These are phyloP conservation scores for Drosophila colorata DNA, from an alignment of 2,888 invertebrate species.

Conservation along the genomic window DNA sequence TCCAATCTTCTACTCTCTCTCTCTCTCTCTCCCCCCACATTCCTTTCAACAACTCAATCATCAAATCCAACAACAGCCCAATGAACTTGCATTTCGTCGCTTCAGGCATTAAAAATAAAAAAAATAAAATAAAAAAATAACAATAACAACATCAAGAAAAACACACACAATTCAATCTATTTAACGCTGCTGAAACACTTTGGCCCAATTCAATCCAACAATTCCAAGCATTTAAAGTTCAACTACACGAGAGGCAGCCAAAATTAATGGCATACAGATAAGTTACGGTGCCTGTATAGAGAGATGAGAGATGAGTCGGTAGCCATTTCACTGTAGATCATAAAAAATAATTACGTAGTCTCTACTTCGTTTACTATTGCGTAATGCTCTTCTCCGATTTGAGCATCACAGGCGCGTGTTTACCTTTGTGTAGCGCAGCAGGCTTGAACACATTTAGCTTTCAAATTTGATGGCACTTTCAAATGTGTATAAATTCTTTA, in stretches of 20 bases:
- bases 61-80: slow-evolving; percentile 35
- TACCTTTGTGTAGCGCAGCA: neutral
- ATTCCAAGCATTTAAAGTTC: slow-evolving; percentile 62
- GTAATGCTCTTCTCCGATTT: slow-evolving; percentile 31
- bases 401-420: neutral
- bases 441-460: neutral
- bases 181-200: slow-evolving; percentile 66
- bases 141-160: slow-evolving; percentile 6
- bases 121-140: slow-evolving; percentile 1
- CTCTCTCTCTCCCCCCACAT: slow-evolving; percentile 11
- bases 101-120: slow-evolving; percentile 15
- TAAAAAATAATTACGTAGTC: slow-evolving; percentile 76
- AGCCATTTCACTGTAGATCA: slow-evolving; percentile 68
- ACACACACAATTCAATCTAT: slow-evolving; percentile 48
- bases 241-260: slow-evolving; percentile 51
- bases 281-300: slow-evolving; percentile 21
- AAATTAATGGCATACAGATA: slow-evolving; percentile 54
- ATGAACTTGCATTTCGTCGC: slow-evolving; percentile 62
- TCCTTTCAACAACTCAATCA: slow-evolving; percentile 48
- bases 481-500: too few species aligned
- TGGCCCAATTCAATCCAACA: slow-evolving; percentile 66
- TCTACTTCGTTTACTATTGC: slow-evolving; percentile 42
- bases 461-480: too few species aligned
- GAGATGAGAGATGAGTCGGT: slow-evolving; percentile 53
- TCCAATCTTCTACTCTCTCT: neutral